phyloP scores from a whole-genome alignment of 2,113 vertebrate species.

The Percopsis transmontana region DNA sequence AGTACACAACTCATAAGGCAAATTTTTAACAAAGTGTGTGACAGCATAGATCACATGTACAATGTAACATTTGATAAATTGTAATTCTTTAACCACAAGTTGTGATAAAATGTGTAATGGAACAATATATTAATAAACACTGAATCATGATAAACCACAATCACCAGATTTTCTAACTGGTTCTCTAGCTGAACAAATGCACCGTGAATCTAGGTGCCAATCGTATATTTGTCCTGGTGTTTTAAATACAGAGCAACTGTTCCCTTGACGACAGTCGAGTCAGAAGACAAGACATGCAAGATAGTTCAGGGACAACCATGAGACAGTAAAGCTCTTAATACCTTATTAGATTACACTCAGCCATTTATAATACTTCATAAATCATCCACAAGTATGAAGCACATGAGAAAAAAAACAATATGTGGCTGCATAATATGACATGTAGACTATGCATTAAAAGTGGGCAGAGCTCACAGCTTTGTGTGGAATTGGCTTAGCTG shows the following conservation, averaged over 20 bases:
- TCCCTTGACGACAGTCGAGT: too few relatives aligned
- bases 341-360: slow-evolving; percentile 34
- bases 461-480: too few relatives aligned
- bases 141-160: too few relatives aligned
- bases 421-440: slow-evolving; percentile 26
- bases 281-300: too few relatives aligned
- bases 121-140: too few relatives aligned
- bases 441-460: too few relatives aligned
- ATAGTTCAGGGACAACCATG: background rate
- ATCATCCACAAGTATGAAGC: slow-evolving; percentile 30
- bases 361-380: background rate
- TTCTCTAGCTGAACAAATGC: too few relatives aligned
- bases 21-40: background rate
- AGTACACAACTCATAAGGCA: background rate
- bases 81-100: background rate
- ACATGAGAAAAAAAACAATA: slow-evolving; percentile 23
- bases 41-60: background rate
- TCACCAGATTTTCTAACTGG: too few relatives aligned
- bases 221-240: too few relatives aligned
- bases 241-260: too few relatives aligned
- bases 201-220: too few relatives aligned
- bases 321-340: slow-evolving; percentile 51
- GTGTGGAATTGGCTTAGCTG: too few relatives aligned
- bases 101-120: background rate
- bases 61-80: background rate